Conservation (phyloP, 2,113 vertebrate species). For the Paedocypris sp. region DNA sequence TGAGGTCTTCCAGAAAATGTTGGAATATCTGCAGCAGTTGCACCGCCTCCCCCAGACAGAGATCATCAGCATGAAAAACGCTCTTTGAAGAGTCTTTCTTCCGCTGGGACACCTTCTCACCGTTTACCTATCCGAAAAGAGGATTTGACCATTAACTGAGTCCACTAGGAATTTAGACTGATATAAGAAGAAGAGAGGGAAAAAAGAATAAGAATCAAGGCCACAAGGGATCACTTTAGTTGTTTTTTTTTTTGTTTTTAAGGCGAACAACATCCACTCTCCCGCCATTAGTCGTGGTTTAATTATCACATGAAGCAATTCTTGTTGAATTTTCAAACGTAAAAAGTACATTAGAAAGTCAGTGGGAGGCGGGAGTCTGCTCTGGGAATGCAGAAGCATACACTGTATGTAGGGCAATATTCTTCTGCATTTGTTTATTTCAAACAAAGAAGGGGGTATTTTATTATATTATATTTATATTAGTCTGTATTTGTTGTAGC, state of each 20-base stretch:
- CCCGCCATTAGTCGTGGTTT: constrained; percentile 21
- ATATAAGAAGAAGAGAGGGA: background rate
- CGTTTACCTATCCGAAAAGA: background rate
- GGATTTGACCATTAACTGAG: background rate
- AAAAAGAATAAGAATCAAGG: too few species aligned
- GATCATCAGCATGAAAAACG: background rate
- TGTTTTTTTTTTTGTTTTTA: constrained; percentile 30
- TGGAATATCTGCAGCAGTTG: background rate
- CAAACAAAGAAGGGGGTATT: background rate
- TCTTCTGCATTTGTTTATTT: constrained; percentile 9
- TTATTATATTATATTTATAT: too few species aligned
- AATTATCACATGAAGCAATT: constrained; percentile 43
- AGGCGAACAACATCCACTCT: constrained; percentile 23
- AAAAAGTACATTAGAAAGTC: constrained; percentile 46
- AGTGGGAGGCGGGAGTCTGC: constrained; percentile 36
- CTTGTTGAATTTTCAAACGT: too few species aligned
- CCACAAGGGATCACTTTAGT: constrained; percentile 30
- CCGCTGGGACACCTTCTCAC: background rate
- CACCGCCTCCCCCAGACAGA: background rate
- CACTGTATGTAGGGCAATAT: constrained; percentile 5
- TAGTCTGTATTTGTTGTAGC: too few species aligned
- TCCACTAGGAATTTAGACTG: too few species aligned
- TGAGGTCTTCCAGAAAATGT: background rate
- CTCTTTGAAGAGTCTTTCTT: background rate
- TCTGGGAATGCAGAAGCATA: constrained; percentile 25